Percentiles rank a stretch among this genome's conserved stretches.
phyloP scores from a whole-genome alignment of 2,888 invertebrate genomes.

The Belgica antarctica region DNA sequence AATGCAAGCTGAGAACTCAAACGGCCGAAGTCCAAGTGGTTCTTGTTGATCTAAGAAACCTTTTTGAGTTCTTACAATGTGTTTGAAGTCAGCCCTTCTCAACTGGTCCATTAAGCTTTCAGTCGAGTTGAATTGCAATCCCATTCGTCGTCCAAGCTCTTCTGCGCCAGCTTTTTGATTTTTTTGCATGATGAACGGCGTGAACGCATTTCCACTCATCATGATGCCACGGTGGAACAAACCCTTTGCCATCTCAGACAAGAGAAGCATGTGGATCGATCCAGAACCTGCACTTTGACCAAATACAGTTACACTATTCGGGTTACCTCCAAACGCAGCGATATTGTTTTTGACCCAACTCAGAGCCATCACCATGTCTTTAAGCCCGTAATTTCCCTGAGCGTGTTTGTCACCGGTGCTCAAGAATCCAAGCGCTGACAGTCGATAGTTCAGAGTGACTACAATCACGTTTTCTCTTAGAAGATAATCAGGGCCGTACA shows the following conservation, averaged over 20 bases:
- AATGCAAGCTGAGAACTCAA: constrained; percentile 43
- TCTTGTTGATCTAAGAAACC: not conserved
- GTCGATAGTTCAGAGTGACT: constrained; percentile 45
- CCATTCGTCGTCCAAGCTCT: not conserved
- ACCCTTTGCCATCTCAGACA: constrained; percentile 51
- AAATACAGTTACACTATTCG: constrained; percentile 64
- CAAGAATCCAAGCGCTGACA: constrained; percentile 61
- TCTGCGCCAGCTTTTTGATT: constrained; percentile 61
- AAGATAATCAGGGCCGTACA: constrained; percentile 45
- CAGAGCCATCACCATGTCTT: constrained; percentile 67
- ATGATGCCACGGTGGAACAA: constrained; percentile 64
- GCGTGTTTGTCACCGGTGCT: constrained; percentile 66
- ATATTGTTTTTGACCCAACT: constrained; percentile 68
- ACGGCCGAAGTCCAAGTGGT: constrained; percentile 42
- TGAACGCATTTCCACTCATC: constrained; percentile 64
- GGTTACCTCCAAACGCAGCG: constrained; percentile 66
- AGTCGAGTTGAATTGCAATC: not conserved
- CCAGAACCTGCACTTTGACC: constrained; percentile 52
- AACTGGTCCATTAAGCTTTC: not conserved
- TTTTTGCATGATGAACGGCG: constrained; percentile 60
- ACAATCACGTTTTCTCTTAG: constrained; percentile 44
- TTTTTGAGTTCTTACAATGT: not conserved
- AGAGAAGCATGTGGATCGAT: constrained; percentile 43
- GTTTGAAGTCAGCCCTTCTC: not conserved
- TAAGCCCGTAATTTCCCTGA: constrained; percentile 70